Conservation (phyloP, 2,113 vertebrate species). For the Dascyllus trimaculatus region DNA sequence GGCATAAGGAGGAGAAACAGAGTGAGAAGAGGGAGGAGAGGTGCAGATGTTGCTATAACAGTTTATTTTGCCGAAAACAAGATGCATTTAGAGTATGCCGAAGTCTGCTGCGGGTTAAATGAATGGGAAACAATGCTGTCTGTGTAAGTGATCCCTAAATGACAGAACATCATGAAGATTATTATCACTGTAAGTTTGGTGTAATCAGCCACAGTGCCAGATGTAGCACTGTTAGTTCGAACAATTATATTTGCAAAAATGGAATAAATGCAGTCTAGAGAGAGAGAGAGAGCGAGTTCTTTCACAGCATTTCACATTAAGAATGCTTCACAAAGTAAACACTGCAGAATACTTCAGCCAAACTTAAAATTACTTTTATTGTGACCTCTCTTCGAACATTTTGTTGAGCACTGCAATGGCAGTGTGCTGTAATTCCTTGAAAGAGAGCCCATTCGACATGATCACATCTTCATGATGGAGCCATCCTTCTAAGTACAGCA, state of each 20-base stretch:
- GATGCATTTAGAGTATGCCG: conserved; percentile 6
- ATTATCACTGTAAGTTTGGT: not conserved
- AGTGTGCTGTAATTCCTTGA: conserved; percentile 24
- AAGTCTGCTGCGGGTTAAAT: not conserved
- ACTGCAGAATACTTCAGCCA: conserved; percentile 19
- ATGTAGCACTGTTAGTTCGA: not conserved
- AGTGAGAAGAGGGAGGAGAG: not conserved
- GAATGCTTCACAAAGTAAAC: conserved; percentile 5
- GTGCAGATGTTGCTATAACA: conserved; percentile 25
- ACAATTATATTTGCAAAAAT: conserved; percentile 18
- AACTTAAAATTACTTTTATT: conserved; percentile 50
- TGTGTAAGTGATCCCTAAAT: not conserved
- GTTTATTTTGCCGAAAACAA: conserved; percentile 14
- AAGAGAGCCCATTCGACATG: conserved; percentile 34
- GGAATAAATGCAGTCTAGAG: not conserved
- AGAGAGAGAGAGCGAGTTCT: not conserved
- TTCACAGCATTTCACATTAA: conserved; percentile 6
- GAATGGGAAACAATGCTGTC: not conserved
- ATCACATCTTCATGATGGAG: conserved; percentile 41
- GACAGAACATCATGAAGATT: not conserved
- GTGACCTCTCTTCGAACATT: conserved; percentile 28
- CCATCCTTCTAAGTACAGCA: conserved; percentile 34
- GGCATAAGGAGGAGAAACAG: conserved; percentile 15
- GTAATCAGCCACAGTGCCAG: not conserved
- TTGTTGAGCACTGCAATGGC: conserved; percentile 8